Evolutionary conservation across 2,113 vertebrate species (phyloP).

Genomic region (Petromus typicus): DNA sequence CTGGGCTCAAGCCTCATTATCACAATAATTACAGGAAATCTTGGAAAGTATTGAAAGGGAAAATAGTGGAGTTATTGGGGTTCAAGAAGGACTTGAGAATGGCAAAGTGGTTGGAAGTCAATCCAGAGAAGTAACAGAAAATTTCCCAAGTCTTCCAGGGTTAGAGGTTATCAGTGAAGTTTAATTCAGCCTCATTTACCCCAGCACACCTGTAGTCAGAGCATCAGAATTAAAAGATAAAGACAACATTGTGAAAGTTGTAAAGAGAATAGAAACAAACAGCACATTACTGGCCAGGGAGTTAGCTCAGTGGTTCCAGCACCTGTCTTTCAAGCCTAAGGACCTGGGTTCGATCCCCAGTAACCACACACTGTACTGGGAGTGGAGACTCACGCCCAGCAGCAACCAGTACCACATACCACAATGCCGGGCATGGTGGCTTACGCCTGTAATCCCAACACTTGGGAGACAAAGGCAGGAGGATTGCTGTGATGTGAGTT

Average conservation of each 20-base stretch:
- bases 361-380: too few species aligned
- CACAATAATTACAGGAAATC: background rate
- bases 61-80: background rate
- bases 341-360: too few species aligned
- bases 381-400: too few species aligned
- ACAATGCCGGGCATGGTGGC: too few species aligned
- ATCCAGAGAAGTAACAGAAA: background rate
- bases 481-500: too few species aligned
- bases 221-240: background rate
- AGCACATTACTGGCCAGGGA: too few species aligned
- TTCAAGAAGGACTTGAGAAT: background rate
- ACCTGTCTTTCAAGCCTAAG: too few species aligned
- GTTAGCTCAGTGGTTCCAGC: too few species aligned
- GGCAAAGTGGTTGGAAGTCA: background rate
- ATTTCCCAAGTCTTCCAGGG: background rate
- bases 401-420: too few species aligned
- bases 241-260: background rate
- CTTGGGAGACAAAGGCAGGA: too few species aligned
- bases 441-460: too few species aligned
- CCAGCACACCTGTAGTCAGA: background rate
- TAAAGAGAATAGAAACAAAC: background rate
- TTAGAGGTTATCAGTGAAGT: background rate
- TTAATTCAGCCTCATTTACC: background rate
- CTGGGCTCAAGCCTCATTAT: background rate
- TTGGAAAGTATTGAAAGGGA: background rate